phyloP scores from a whole-genome alignment of 2,888 invertebrate genomes.

The Ophion costatus region DNA sequence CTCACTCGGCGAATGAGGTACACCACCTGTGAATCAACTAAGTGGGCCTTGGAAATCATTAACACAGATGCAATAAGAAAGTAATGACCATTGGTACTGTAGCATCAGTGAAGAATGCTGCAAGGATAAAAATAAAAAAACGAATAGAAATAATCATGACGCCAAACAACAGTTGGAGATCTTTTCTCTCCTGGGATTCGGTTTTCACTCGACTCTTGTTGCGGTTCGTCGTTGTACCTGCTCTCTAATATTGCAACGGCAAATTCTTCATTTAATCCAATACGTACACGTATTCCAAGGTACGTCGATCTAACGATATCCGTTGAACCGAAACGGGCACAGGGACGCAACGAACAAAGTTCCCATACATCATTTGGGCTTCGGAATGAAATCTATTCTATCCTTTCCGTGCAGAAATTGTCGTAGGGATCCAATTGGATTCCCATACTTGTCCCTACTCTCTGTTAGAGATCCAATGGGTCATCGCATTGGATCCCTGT shows the following conservation, averaged over 20 bases:
- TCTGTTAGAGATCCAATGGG: too few species aligned
- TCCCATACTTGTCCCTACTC: too few species aligned
- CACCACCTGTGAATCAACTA: background rate
- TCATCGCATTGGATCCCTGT: too few species aligned
- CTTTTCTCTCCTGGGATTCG: constrained; percentile 7
- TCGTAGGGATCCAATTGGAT: too few species aligned
- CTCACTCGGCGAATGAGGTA: background rate
- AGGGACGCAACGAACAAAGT: background rate
- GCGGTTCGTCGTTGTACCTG: background rate
- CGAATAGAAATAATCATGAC: background rate
- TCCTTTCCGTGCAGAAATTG: background rate
- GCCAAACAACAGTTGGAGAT: constrained; percentile 8
- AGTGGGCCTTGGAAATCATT: background rate
- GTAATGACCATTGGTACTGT: background rate
- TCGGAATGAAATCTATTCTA: background rate
- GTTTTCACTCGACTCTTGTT: constrained; percentile 13
- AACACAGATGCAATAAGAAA: background rate
- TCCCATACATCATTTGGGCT: background rate
- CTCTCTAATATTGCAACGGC: constrained; percentile 17
- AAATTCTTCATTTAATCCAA: constrained; percentile 7
- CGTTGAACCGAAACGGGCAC: constrained; percentile 3
- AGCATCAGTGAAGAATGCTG: background rate
- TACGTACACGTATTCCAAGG: background rate
- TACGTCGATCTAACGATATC: background rate
- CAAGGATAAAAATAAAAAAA: background rate